phyloP scores from a whole-genome alignment of 2,797 vertebrate species.

The Notoglanidium macrostoma region DNA sequence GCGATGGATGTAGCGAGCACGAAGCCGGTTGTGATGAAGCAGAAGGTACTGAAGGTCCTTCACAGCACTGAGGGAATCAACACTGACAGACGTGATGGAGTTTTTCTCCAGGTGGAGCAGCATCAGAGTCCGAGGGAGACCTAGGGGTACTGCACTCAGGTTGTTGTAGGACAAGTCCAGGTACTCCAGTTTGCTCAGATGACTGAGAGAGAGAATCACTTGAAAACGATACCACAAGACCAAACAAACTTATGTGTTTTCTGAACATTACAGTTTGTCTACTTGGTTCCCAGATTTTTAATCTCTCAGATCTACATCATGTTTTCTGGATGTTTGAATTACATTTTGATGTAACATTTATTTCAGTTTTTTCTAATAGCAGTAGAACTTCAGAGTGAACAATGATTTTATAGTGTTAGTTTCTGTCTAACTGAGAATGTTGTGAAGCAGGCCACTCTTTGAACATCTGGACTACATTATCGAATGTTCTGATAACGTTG shows the following conservation, averaged over 20 bases:
- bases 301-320: background rate
- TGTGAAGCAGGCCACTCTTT: background rate
- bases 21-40: slow-evolving; percentile 94
- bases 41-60: slow-evolving; percentile 93
- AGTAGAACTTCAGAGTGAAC: background rate
- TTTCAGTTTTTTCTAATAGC: background rate
- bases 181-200: slow-evolving; percentile 89
- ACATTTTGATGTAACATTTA: background rate
- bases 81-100: slow-evolving; percentile 82
- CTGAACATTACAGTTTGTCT: background rate
- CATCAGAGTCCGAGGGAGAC: slow-evolving; percentile 89
- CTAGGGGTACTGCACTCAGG: slow-evolving; percentile 85
- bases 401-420: background rate
- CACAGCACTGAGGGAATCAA: slow-evolving; percentile 83
- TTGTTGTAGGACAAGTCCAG: slow-evolving; percentile 97
- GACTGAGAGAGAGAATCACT: slow-evolving; percentile 62
- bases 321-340: background rate
- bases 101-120: slow-evolving; percentile 97
- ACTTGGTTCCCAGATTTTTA: background rate
- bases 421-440: background rate
- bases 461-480: background rate
- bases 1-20: slow-evolving; percentile 85
- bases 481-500: background rate
- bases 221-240: background rate
- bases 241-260: background rate